Evolutionary conservation across 1,140 invertebrate genomes (phyloP), one percentile per base, ranked within the genome.

Genomic region (Listronotus oregonensis): DNA sequence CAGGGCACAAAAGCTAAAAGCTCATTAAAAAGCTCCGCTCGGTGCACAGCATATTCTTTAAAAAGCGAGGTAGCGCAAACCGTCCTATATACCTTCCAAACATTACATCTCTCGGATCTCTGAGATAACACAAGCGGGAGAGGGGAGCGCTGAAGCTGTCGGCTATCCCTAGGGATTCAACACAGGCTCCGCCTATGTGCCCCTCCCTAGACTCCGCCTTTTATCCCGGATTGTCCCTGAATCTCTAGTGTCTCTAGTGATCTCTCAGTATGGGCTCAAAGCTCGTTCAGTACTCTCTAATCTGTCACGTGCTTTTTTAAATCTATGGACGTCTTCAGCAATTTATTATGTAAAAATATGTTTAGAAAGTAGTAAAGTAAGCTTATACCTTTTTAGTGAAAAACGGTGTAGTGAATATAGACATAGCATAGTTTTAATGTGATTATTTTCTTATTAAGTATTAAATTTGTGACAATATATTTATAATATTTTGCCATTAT

Each of bases 201-300:
- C 55, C 63, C 63, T 58, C 63, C 63, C 40, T 47, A 65, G 39
- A 27, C 63, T 65, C 63, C 63, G 63, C 63, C 63, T 52, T 44
- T 10, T 65, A 65, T 65, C 63, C 63, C 63, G 63, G 63, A 57
- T 58, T 47, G 63, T 65, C 63, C 51, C 63, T 65, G 63, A 65
- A 65, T 65, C 63, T 65, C 49, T 58, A 56, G 43, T 65, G 63
- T 65, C 63, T 65, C 46, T 65, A 54, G 49, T 65, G 63, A 65
- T 65, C 63, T 65, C 54, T 65, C 63, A 65, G 63, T 65, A 55
- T 65, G 63, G 63, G 63, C 63, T 65, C 54, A 58, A 51, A 49
- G 54, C 47, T 65, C 55, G 63, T 42, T 64, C 63, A 65, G 54
- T 46, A 32, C 60, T 54, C 43, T 59, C 50, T 63, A 17, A 63